Base-by-base conservation (phyloP, 2,888 invertebrate genomes). In the Zygogramma bicolorata region DNA sequence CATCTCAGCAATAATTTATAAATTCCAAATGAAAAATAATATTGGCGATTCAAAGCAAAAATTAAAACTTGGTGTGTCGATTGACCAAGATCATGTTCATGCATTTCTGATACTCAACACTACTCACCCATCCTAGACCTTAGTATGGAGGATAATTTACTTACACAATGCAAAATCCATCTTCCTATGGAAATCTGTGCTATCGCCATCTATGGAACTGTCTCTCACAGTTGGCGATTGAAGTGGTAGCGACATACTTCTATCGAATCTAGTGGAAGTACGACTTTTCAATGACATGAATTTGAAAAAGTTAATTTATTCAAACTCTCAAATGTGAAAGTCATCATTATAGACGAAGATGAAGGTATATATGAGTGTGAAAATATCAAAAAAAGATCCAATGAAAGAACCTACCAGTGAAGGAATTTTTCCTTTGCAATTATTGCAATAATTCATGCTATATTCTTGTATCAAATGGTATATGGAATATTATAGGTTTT, bases 151-250 rank as follows among this genome's bases (percentile, higher is more conserved):
- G 40, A 42, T 75, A 73, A 73, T 40, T 72, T 75, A 84, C 95
- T 95, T 93, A 95, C 95, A 95, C 85, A 95, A 89, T 74, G 94
- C 93, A 86, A 95, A 92, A 85, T 95, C 95, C 93, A 95, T 95
- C 86, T 94, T 93, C 79, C 94, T 89, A 79, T 82, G 80, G 75
- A 91, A 76, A 68, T 86, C 86, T 29, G 84, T 79, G 75, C 86
- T 75, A 22, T 89, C 87, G 34, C 87, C 88, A 69, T 90, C 90
- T 25, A 87, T 86, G 53, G 88, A 88, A 75, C 84, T 86, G 66
- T 89, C 89, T 76, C 87, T 87, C n/a, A 84, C 88, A 88, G 74
- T 88, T 85, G 87, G 86, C 57, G 88, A 86, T 80, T 86, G 87
- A 46, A 92, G 85, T 38, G 93, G 93, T 70, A 93, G 86, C 6